Evolutionary conservation across 2,113 vertebrate genomes (phyloP).

Genomic region (Eurypyga helias): DNA sequence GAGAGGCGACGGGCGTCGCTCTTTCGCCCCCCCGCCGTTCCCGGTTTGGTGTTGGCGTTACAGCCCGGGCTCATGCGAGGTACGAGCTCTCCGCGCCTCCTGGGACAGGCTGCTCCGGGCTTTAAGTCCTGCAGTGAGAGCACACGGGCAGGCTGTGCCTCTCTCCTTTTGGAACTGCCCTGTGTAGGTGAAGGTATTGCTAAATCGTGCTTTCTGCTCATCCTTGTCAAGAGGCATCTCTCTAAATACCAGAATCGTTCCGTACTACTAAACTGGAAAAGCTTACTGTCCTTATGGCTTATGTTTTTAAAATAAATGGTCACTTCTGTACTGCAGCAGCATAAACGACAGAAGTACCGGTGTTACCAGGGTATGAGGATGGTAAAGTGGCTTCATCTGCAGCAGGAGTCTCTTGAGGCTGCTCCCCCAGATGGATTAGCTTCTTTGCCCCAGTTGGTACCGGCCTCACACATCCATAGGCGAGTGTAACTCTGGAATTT

Average conservation of each 20-base stretch:
- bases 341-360: no score
- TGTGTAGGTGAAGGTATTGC: fast-evolving
- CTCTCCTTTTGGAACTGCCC: neutral
- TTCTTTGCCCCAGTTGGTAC: neutral
- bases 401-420: neutral
- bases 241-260: neutral
- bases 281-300: neutral
- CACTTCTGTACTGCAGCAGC: neutral
- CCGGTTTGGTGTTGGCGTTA: neutral
- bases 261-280: neutral
- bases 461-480: neutral
- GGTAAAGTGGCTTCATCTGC: neutral
- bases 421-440: neutral
- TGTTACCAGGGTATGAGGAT: neutral
- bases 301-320: neutral
- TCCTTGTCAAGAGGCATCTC: neutral
- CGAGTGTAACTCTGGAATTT: neutral
- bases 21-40: neutral
- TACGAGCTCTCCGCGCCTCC: no score
- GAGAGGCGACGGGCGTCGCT: no score
- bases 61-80: neutral
- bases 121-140: no score
- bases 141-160: neutral
- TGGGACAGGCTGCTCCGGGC: no score
- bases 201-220: neutral